Evolutionary conservation across 92 coral and sea anemone genomes (phyloP), one percentile per base, ranked within the genome.

Genomic region (Heliopora coerulea): DNA sequence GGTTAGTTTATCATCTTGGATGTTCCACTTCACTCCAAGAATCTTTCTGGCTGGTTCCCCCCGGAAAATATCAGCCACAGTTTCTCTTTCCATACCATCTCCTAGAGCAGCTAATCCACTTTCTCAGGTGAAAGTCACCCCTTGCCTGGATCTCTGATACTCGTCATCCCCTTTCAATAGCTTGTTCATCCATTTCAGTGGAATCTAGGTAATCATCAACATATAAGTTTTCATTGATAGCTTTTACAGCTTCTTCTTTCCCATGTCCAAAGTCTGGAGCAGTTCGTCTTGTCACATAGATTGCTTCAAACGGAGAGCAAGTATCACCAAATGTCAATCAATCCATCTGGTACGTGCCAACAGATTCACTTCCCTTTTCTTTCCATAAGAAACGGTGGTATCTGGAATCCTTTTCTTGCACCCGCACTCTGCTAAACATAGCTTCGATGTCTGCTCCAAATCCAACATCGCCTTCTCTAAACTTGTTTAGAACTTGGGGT

Each of bases 301-400:
- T 75, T 7, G 90, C 87, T 42, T 80, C 83, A 35, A 62, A 85
- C 0, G 83, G 89, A 1, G 79, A 86, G 3, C 84, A 73, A 18
- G 84, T 73, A 34, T 82, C 81, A 28, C 86, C 82, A 30, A 86
- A 82, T 29, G 81, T 67, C 14, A 74, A 39, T 60, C 78, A 37
- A 27, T 68, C 40, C 60, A 72, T 64, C 66, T 86, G 82, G 29
- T 82, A 82, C 59, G 73, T 79, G 0, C 82, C 84, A 1, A 79
- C 65, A 27, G 2, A 13, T 18, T 52, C 63, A 8, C 30, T 52
- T 8, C 67, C 83, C 33, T 68, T 40, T 24, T 84, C 87, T 46
- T 74, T 78, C 87, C 85, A 86, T 76, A 86, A 67, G 65, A 83
- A 83, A 6, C 78, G 83, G 59, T 86, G 84, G 44, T 78, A 78